phyloP scores from a whole-genome alignment of 2,113 vertebrate species.

The Phrynosoma platyrhinos region DNA sequence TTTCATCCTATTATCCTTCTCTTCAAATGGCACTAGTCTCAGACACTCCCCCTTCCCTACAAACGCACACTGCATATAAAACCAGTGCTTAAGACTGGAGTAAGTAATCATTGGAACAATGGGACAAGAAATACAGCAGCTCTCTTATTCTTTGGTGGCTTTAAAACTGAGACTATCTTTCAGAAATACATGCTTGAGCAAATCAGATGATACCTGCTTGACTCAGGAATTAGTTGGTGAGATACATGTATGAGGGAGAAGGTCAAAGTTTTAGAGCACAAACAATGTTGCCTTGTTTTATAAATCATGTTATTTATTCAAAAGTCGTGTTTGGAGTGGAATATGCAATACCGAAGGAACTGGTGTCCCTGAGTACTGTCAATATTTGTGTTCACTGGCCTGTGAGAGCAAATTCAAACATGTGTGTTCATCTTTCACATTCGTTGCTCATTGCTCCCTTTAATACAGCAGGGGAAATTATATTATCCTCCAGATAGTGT shows the following conservation, averaged over 20 bases:
- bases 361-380: not conserved
- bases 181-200: conserved; percentile 1
- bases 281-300: not conserved
- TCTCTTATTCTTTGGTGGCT: conserved; percentile 22
- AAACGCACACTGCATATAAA: not conserved
- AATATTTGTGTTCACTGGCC: conserved; percentile 25
- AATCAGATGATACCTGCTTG: not conserved
- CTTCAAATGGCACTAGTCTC: not conserved
- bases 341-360: not conserved
- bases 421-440: not conserved
- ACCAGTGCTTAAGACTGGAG: not conserved
- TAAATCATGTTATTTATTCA: not conserved
- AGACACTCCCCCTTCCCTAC: not conserved
- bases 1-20: not conserved
- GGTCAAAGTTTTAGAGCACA: conserved; percentile 7
- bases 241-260: not conserved
- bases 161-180: not conserved
- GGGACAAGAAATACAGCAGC: not conserved
- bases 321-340: not conserved
- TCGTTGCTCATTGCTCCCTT: not conserved
- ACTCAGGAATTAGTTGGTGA: conserved; percentile 14
- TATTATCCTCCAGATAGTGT: too few species aligned
- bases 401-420: not conserved
- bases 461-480: not conserved
- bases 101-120: not conserved